phyloP scores from a whole-genome alignment of 2,888 invertebrate species.

The Heterodera filipjevi region DNA sequence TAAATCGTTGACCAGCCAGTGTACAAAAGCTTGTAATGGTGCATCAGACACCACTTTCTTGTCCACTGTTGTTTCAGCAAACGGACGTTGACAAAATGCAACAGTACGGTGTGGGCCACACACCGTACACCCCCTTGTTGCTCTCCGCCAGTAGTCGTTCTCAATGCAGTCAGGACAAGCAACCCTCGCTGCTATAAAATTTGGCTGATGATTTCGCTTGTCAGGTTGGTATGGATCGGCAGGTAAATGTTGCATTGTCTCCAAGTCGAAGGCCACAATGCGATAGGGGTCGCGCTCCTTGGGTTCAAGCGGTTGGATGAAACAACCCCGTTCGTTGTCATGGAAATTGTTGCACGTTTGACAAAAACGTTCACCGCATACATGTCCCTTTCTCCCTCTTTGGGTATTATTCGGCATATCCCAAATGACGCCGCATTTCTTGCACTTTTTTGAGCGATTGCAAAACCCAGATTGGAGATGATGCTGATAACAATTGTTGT shows the following conservation, averaged over 20 bases:
- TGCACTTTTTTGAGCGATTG: neutral
- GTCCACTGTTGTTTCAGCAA: slow-evolving; percentile 5
- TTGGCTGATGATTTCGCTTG: slow-evolving; percentile 17
- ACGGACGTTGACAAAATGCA: neutral
- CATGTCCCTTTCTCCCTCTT: slow-evolving; percentile 4
- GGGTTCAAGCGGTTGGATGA: neutral
- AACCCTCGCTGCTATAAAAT: slow-evolving; percentile 23
- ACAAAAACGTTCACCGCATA: neutral
- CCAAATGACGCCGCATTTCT: slow-evolving; percentile 5
- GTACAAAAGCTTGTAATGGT: slow-evolving; percentile 24
- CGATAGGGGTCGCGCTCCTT: neutral
- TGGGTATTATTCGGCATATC: neutral
- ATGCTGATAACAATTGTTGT: neutral
- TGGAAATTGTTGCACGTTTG: neutral
- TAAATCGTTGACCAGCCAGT: slow-evolving; percentile 14
- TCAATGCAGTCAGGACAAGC: neutral
- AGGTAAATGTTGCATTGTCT: neutral
- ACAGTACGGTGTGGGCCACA: neutral
- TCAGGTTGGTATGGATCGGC: too few relatives aligned
- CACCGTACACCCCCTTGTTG: neutral
- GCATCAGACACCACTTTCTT: neutral
- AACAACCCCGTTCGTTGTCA: neutral
- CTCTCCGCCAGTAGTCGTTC: neutral
- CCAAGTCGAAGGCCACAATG: slow-evolving; percentile 9
- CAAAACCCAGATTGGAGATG: neutral